These are phyloP conservation scores for Gouania willdenowi DNA, from an alignment of 2,797 vertebrate genomes.

Conservation along the genomic window DNA sequence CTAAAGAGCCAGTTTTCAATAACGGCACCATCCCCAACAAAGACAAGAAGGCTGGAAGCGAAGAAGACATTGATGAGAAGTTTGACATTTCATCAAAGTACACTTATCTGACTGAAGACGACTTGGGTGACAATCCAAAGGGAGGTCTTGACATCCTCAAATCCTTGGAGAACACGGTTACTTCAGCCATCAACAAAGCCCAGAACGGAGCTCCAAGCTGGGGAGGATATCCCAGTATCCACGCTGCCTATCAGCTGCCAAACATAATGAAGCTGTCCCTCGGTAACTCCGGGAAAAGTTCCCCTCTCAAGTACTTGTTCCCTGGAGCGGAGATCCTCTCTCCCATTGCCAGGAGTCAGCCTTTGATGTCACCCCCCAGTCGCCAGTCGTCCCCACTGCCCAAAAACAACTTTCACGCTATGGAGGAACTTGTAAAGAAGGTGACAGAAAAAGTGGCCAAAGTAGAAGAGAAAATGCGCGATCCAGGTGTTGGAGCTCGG, in stretches of 20 bases:
- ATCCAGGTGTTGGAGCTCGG: slow-evolving; percentile 73
- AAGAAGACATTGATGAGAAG: slow-evolving; percentile 88
- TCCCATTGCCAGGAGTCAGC: slow-evolving; percentile 82
- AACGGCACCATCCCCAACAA: slow-evolving; percentile 64
- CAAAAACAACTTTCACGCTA: slow-evolving; percentile 96
- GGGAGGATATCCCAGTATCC: slow-evolving; percentile 98
- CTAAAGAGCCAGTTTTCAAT: slow-evolving; percentile 75
- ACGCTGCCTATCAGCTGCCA: slow-evolving; percentile 98
- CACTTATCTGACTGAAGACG: slow-evolving; percentile 93
- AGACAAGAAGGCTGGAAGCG: slow-evolving; percentile 79
- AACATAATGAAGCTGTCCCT: slow-evolving; percentile 97
- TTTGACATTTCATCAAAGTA: slow-evolving; percentile 96
- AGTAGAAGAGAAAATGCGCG: slow-evolving; percentile 94
- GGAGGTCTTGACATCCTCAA: slow-evolving; percentile 96
- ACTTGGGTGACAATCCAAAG: slow-evolving; percentile 96
- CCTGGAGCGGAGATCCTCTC: slow-evolving; percentile 85
- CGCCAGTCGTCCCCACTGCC: slow-evolving; percentile 90
- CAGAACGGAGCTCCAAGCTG: slow-evolving; percentile 98
- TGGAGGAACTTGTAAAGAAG: slow-evolving; percentile 98
- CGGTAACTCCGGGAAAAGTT: slow-evolving; percentile 86
- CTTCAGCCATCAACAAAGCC: slow-evolving; percentile 97
- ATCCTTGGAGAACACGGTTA: slow-evolving; percentile 96
- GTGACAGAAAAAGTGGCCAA: slow-evolving; percentile 96
- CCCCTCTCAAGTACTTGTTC: slow-evolving; percentile 88
- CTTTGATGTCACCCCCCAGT: slow-evolving; percentile 84